Evolutionary conservation across 2,888 invertebrate genomes (phyloP), one percentile per base, ranked within the genome.

Genomic region (Tipula helvola): DNA sequence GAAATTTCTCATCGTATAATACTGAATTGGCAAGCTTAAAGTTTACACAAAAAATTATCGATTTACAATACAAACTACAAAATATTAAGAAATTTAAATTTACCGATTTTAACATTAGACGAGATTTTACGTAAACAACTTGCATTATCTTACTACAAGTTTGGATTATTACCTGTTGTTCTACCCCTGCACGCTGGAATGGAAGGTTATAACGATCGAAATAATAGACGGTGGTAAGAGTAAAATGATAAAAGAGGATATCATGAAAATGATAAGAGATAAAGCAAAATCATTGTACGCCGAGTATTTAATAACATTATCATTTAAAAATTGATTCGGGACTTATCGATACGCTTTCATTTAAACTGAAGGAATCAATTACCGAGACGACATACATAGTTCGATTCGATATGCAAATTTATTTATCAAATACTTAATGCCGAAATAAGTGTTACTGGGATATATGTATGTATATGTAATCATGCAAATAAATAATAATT

Each of bases 121-220:
- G 89, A 89, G 86, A 85, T 89, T n/a, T 87, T 89, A 36, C 88
- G 88, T 28, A 89, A 89, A 86, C 88, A 89, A 86, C 86, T 89
- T 41, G 88, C 89, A 1, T 86, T 88, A 44, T 88, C 88, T 10
- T 89, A 89, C 85, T 89, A 88, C n/a, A n/a, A n/a, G n/a, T 87
- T 87, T 89, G 84, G 89, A 89, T 87, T 89, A 89, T 86, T 89
- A 89, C 88, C 88, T 89, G 86, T 88, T 89, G 86, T 89, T 89
- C 87, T 89, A 89, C 87, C 87, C 88, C 41, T 88, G 88, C 12
- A 88, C 88, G 36, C 88, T 88, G 87, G 89, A 88, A 86, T 89
- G 89, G 89, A 88, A 88, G 83, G 84, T 87, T 86, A 87, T 88
- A 18, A 87, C 87, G 5, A 71, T 71, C 28, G 71, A 71, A 71